phyloP scores from a whole-genome alignment of 2,888 invertebrate genomes.

The Pristionchus japonicus region DNA sequence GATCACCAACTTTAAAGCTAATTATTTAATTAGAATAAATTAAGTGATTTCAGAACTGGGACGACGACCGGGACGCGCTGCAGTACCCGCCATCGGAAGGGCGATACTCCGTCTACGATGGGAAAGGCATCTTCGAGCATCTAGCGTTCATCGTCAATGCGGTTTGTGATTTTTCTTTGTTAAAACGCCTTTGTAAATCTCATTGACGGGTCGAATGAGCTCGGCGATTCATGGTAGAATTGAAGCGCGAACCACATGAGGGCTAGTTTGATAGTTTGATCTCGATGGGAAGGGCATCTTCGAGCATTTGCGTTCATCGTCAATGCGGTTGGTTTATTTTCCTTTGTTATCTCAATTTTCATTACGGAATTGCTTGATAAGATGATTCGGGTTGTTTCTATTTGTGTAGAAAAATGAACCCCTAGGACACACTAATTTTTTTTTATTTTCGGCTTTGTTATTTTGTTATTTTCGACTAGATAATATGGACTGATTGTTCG shows the following conservation, averaged over 20 bases:
- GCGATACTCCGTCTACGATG: conserved; percentile 71
- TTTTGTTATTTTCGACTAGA: not conserved
- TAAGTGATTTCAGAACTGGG: conserved; percentile 65
- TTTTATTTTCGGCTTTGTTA: no score
- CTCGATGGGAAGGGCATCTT: conserved; percentile 70
- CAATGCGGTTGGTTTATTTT: conserved; percentile 53
- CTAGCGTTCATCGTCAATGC: conserved; percentile 62
- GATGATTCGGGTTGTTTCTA: no score
- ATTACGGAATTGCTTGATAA: no score
- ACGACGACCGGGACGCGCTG: conserved; percentile 67
- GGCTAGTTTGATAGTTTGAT: conserved; percentile 71
- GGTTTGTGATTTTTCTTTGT: conserved; percentile 56
- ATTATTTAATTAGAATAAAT: not conserved
- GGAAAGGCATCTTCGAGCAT: conserved; percentile 71
- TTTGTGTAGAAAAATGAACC: no score
- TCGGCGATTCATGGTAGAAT: no score
- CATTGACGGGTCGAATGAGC: no score
- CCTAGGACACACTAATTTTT: no score
- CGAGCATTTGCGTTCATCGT: conserved; percentile 68
- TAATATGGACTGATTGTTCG: no score
- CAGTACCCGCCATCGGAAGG: conserved; percentile 70
- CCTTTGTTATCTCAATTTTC: no score
- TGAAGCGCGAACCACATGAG: no score
- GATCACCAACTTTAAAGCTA: not conserved
- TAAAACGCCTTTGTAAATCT: no score